Conservation (phyloP, 1,140 invertebrate species). For the Drosophila insularis region DNA sequence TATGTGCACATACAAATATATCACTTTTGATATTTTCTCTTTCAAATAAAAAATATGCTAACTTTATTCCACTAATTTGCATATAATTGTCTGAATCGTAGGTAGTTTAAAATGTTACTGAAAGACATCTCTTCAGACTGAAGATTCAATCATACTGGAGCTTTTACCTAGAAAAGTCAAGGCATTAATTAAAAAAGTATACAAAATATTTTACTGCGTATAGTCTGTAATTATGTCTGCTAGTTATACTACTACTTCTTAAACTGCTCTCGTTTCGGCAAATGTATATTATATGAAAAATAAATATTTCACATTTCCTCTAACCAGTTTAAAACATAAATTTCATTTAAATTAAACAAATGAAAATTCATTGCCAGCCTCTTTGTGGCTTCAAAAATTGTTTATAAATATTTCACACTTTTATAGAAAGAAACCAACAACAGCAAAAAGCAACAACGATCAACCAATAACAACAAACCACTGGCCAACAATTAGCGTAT, state of each 20-base stretch:
- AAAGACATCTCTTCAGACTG: too few relatives aligned
- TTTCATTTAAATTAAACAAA: constrained; percentile 41
- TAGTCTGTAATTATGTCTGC: too few relatives aligned
- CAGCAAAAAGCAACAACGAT: background rate
- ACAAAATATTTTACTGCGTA: too few relatives aligned
- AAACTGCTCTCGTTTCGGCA: background rate
- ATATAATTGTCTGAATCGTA: constrained; percentile 9
- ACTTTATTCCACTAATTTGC: constrained; percentile 3
- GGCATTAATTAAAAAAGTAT: too few relatives aligned
- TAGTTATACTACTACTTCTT: background rate
- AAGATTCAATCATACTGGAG: too few relatives aligned
- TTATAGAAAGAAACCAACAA: background rate
- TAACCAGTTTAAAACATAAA: constrained; percentile 23
- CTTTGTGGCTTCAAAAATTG: constrained; percentile 12
- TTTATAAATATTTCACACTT: constrained; percentile 12
- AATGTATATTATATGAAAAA: constrained; percentile 4
- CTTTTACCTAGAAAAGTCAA: too few relatives aligned
- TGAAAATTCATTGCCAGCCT: constrained; percentile 33
- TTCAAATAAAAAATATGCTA: background rate
- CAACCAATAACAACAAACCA: background rate
- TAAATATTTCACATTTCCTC: constrained; percentile 12
- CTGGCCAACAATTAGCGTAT: constrained; percentile 15
- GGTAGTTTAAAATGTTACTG: background rate
- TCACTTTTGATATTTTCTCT: background rate
- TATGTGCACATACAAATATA: background rate